Percentiles rank a stretch among this genome's conserved stretches.
These are phyloP conservation scores for Vimba vimba DNA, from an alignment of 2,113 vertebrate genomes.

Conservation along the genomic window DNA sequence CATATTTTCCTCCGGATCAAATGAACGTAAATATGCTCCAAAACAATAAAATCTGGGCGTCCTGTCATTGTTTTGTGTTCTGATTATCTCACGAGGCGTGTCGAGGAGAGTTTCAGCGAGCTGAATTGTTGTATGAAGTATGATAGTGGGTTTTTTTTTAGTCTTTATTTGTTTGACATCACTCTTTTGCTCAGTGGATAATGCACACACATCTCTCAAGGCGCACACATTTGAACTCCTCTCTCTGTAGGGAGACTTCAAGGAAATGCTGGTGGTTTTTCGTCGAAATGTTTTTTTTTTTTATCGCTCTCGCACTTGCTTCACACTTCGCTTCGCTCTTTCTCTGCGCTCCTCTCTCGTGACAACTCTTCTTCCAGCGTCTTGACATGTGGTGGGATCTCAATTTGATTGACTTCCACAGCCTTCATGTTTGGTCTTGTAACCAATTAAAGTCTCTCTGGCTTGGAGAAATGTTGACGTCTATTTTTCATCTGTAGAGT, in stretches of 20 bases:
- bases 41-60: slow-evolving; percentile 29
- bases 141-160: neutral
- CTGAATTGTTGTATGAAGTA: neutral
- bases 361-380: neutral
- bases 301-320: neutral
- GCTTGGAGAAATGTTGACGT: neutral
- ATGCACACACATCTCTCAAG: neutral
- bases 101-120: neutral
- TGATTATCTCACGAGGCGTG: neutral
- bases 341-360: slow-evolving; percentile 9
- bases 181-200: neutral
- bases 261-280: slow-evolving; percentile 33
- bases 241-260: slow-evolving; percentile 18
- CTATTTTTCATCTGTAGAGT: neutral
- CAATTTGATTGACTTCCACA: slow-evolving; percentile 6
- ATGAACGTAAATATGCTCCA: slow-evolving; percentile 18
- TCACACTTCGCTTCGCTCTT: neutral
- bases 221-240: neutral
- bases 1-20: slow-evolving; percentile 29
- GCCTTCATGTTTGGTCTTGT: slow-evolving; percentile 30
- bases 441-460: slow-evolving; percentile 21
- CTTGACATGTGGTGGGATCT: slow-evolving; percentile 8
- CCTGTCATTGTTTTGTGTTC: neutral
- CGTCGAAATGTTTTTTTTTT: slow-evolving; percentile 25
- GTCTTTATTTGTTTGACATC: neutral